phyloP scores from a whole-genome alignment of 2,797 vertebrate species.

The Urocyon cinereoargenteus region DNA sequence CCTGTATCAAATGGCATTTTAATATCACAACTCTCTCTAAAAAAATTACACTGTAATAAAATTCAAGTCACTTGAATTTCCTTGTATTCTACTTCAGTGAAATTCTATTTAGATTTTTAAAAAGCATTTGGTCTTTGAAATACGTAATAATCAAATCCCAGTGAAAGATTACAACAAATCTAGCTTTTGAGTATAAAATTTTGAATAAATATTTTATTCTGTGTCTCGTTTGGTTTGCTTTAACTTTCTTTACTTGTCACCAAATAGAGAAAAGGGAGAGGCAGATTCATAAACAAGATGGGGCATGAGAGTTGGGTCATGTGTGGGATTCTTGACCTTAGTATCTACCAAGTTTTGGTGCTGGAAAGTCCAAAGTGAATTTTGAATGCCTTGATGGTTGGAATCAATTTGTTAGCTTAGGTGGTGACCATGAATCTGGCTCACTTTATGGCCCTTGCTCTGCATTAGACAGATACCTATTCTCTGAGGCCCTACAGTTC shows the following conservation, averaged over 20 bases:
- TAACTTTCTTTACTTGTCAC: neutral
- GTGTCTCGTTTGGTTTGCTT: neutral
- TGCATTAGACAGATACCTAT: neutral
- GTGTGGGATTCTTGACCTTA: neutral
- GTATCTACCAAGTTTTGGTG: neutral
- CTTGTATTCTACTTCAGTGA: constrained; percentile 32
- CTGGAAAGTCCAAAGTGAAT: neutral
- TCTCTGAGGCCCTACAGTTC: neutral
- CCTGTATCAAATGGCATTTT: constrained; percentile 23
- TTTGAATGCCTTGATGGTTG: neutral
- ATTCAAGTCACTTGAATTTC: constrained; percentile 24
- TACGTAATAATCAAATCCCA: constrained; percentile 15
- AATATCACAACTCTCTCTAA: constrained; percentile 24
- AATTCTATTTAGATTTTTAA: constrained; percentile 47
- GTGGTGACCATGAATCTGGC: neutral
- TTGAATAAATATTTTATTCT: constrained; percentile 20
- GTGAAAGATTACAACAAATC: neutral
- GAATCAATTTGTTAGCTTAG: neutral
- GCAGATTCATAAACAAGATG: neutral
- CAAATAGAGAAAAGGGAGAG: neutral
- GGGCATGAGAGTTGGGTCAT: neutral
- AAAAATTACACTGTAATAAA: constrained; percentile 40
- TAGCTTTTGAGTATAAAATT: constrained; percentile 38
- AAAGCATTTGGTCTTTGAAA: neutral
- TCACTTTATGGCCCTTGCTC: neutral